Base-by-base conservation (phyloP, 2,113 vertebrate genomes). In the Pyxicephalus adspersus region DNA sequence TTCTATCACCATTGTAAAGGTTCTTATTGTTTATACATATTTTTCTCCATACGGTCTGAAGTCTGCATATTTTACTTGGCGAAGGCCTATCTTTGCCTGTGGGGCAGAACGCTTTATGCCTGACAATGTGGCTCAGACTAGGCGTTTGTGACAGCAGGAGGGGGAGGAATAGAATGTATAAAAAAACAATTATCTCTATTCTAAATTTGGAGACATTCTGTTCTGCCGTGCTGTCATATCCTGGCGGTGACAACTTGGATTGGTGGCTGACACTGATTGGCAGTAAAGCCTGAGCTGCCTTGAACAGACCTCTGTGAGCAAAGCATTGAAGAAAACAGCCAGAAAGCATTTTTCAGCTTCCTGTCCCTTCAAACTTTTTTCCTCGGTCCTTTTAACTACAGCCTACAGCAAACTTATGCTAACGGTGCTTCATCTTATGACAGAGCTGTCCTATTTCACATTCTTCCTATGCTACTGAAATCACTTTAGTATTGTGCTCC, bases 171-270 rank as follows among this genome's bases (percentile, higher is more conserved):
- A 22, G 50, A 57, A 64, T 74, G 61, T 74, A 82, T 82, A 82
- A 82, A 77, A 45, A 82, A 82, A 82, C 80, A 82, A 82, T 82
- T 82, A 82, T 75, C 71, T 51, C 80, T 82, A 71, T 75, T 74
- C 80, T 82, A 82, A 82, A 75, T 82, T 82, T 82, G 80, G 80
- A 82, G 80, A 82, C 80, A 82, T 75, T 66, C 71, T 66, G 80
- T 71, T 82, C 52, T 74, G 70, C 80, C 3, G 61, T 22, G 31
- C 71, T 82, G 80, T 65, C 80, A 82, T 73, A 82, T 75, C 80
- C 31, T 58, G 51, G 26, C 34, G 31, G 51, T 82, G 80, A 82
- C 80, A 82, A 61, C 45, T 82, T 57, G 70, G 71, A 82, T 82
- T 82, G 80, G 80, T 75, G 28, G 60, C 20, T 82, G 80, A 82